Percentiles rank a stretch among this genome's conserved stretches.
phyloP scores from a whole-genome alignment of 2,113 vertebrate species.

The Periophthalmus modestus region DNA sequence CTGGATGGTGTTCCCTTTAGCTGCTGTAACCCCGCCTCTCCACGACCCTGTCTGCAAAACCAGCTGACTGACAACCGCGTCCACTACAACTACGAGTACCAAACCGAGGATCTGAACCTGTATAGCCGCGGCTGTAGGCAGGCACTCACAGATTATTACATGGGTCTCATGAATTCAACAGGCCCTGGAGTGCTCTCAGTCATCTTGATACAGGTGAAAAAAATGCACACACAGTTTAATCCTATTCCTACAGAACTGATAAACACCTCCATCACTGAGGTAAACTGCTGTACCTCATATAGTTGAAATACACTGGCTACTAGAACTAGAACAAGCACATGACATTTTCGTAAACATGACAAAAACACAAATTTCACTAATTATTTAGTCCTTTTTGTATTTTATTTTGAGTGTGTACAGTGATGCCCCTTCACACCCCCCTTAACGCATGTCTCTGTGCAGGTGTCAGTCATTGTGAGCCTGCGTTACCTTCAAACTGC shows the following conservation, averaged over 20 bases:
- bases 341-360: background rate
- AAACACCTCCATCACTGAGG: conserved; percentile 2
- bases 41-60: conserved; percentile 80
- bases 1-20: conserved; percentile 83
- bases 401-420: background rate
- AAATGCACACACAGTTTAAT: background rate
- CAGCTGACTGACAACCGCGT: conserved; percentile 79
- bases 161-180: conserved; percentile 80
- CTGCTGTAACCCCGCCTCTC: conserved; percentile 83
- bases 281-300: background rate
- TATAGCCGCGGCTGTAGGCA: conserved; percentile 77
- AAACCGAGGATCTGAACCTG: conserved; percentile 81
- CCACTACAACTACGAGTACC: conserved; percentile 81
- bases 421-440: background rate
- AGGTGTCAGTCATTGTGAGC: conserved; percentile 80
- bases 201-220: conserved; percentile 77
- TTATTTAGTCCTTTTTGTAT: background rate
- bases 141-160: conserved; percentile 80
- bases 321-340: no score
- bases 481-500: conserved; percentile 84
- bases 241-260: background rate
- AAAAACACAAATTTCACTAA: background rate
- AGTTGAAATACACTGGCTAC: background rate
- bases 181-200: conserved; percentile 76
- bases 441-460: conserved; percentile 25